phyloP scores from a whole-genome alignment of 2,113 vertebrate genomes.

The Sylvietta virens region DNA sequence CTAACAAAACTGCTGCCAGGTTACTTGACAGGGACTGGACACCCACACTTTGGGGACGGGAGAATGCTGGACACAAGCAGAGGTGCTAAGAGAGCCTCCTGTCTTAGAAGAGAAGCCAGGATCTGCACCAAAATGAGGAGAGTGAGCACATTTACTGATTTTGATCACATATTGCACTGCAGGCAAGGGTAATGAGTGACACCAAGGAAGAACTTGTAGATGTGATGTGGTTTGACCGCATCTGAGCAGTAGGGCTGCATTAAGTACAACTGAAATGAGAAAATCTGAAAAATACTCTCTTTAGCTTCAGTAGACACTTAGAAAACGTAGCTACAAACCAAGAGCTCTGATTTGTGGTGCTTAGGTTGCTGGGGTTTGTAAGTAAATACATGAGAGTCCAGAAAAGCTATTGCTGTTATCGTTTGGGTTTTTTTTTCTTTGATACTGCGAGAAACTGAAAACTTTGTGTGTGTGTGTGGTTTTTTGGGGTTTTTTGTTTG shows the following conservation, averaged over 20 bases:
- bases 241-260: accelerated
- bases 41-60: background rate
- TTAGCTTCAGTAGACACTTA: background rate
- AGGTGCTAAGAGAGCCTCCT: background rate
- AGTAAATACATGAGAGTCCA: background rate
- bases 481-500: too few relatives aligned
- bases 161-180: background rate
- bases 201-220: background rate
- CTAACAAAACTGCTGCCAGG: background rate
- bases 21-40: background rate
- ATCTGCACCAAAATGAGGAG: background rate
- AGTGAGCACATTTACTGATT: background rate
- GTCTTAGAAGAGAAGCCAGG: background rate
- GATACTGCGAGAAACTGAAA: background rate
- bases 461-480: too few relatives aligned
- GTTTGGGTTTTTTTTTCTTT: background rate
- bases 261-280: background rate
- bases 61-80: background rate
- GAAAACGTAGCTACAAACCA: background rate
- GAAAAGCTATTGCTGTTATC: background rate
- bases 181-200: background rate
- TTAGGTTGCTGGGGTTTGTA: background rate
- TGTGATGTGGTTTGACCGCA: background rate
- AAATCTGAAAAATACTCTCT: background rate
- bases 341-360: background rate